Evolutionary conservation across 2,888 invertebrate species (phyloP), one percentile per base, ranked within the genome.

Genomic region (Achlya flavicornis): DNA sequence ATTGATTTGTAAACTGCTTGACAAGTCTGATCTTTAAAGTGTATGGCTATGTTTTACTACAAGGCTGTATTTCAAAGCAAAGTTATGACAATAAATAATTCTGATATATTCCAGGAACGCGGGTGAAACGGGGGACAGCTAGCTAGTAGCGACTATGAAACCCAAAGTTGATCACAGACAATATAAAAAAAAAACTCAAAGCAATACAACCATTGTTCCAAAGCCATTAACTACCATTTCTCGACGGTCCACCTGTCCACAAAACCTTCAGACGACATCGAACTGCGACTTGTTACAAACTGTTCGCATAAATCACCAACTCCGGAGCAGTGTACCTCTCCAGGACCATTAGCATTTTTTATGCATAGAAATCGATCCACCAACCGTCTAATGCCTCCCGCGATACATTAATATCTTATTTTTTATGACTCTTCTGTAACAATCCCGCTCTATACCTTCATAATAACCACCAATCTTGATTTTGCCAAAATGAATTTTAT

Each of bases 351-450:
- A 93, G 87, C 93, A 93, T 93, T 93, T 92, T 93, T 93, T 93
- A 93, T 93, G 93, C 92, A 93, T 92, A 93, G 88, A 85, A 93
- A 93, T 93, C 93, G 93, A 93, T 93, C 93, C 92, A 72, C 74
- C 83, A 81, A 87, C 89, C 86, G 89, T 88, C 91, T 93, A 93
- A 93, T 92, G 93, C 93, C 92, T 93, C 93, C 93, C 93, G 88
- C 91, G 93, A 93, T 93, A 93, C 93, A 93, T 93, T 93, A 93
- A 93, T 93, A 93, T 93, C 93, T 93, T 91, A 93, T 92, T 93
- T 93, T 93, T 93, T 93, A 93, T 92, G 93, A 93, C 91, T 93
- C 90, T 91, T 91, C 88, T 85, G 88, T 86, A 93, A 91, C 90
- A 91, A 89, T 90, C 82, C 87, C 86, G 88, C 89, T 87, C 80